A percentile compares a stretch with the other conserved stretches of the same genome.
phyloP scores from a whole-genome alignment of 2,113 vertebrate genomes.

The Labeo rohita region DNA sequence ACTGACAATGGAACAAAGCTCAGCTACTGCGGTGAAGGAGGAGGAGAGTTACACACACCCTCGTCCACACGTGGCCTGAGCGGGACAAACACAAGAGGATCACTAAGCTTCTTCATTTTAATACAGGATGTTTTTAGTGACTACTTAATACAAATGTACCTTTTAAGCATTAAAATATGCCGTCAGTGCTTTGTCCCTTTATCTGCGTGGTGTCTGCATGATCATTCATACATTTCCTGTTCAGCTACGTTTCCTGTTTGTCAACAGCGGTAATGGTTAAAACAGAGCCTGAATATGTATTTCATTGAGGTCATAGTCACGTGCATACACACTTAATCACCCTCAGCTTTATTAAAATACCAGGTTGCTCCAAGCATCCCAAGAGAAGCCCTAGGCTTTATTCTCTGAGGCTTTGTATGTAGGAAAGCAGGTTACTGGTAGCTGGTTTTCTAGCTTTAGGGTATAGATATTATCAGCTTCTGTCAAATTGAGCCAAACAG shows the following conservation, averaged over 20 bases:
- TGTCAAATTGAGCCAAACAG: background rate
- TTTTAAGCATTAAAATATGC: constrained; percentile 71
- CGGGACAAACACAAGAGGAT: background rate
- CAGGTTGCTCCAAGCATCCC: background rate
- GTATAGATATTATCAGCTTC: background rate
- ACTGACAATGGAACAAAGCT: constrained; percentile 40
- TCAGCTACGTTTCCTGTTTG: background rate
- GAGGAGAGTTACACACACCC: constrained; percentile 18
- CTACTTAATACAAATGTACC: constrained; percentile 39
- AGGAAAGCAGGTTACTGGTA: background rate
- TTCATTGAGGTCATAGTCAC: background rate
- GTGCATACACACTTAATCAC: background rate
- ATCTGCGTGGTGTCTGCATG: constrained; percentile 33
- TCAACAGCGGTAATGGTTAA: background rate
- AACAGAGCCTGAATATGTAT: background rate
- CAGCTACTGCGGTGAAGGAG: constrained; percentile 1
- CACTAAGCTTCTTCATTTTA: constrained; percentile 43
- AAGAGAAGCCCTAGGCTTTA: background rate
- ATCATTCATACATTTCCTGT: background rate
- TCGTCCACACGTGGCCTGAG: constrained; percentile 8
- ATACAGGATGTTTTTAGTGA: constrained; percentile 56
- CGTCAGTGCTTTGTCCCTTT: constrained; percentile 55
- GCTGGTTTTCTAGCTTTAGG: constrained; percentile 1
- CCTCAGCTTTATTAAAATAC: background rate
- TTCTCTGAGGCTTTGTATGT: background rate